These are phyloP conservation scores for Podotricha telesiphe DNA, from an alignment of 2,888 invertebrate genomes.

Conservation along the genomic window DNA sequence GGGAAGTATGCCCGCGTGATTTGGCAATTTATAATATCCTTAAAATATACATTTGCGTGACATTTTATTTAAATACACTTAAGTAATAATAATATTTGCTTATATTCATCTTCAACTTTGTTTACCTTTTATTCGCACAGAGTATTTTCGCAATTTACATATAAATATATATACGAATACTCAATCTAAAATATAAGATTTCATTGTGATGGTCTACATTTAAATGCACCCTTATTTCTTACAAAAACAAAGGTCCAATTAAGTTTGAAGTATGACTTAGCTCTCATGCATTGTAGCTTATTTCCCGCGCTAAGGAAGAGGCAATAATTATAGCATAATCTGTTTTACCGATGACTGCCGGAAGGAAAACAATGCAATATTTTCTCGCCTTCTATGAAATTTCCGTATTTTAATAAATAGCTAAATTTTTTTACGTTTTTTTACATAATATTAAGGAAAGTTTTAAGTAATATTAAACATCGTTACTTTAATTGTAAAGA, in stretches of 20 bases:
- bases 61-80: neutral
- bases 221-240: neutral
- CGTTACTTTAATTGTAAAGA: constrained; percentile 30
- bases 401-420: constrained; percentile 37
- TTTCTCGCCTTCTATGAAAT: constrained; percentile 42
- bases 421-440: constrained; percentile 38
- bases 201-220: no score
- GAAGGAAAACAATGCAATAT: constrained; percentile 54
- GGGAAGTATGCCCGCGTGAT: no score
- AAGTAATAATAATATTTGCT: neutral
- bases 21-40: no score
- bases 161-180: neutral
- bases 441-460: constrained; percentile 40
- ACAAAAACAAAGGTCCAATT: constrained; percentile 22
- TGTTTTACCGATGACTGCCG: constrained; percentile 46
- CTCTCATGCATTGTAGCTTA: constrained; percentile 23
- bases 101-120: neutral
- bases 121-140: neutral
- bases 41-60: neutral
- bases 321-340: constrained; percentile 31
- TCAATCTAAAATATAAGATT: neutral
- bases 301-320: constrained; percentile 38
- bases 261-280: constrained; percentile 10
- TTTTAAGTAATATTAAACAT: constrained; percentile 32
- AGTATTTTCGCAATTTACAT: neutral